Conservation (phyloP, 2,888 invertebrate genomes). For the Volucella inflata region DNA sequence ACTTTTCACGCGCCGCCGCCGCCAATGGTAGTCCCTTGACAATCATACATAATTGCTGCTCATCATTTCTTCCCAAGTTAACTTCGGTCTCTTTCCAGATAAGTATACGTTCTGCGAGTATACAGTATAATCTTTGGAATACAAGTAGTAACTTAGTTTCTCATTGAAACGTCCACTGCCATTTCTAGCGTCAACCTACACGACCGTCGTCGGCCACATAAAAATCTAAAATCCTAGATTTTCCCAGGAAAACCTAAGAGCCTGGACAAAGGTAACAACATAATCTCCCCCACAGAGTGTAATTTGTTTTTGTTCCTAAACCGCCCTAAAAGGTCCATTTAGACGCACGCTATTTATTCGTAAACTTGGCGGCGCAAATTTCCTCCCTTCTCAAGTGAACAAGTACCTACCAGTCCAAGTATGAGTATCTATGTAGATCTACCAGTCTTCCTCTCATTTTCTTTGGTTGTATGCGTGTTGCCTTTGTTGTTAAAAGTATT, state of each 20-base stretch:
- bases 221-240: constrained; percentile 40
- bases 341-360: constrained; percentile 63
- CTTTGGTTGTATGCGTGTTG: constrained; percentile 6
- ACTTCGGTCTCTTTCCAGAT: neutral
- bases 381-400: constrained; percentile 25
- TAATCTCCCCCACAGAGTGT: constrained; percentile 35
- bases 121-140: constrained; percentile 6
- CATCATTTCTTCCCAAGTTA: constrained; percentile 5
- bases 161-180: neutral
- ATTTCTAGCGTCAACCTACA: too few species aligned
- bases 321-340: constrained; percentile 60
- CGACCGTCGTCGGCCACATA: neutral
- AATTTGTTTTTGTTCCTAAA: constrained; percentile 49
- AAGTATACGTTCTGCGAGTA: too few species aligned
- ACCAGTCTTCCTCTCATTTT: neutral
- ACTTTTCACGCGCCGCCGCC: neutral
- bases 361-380: constrained; percentile 32
- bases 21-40: neutral
- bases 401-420: too few species aligned
- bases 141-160: constrained; percentile 12
- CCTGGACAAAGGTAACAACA: constrained; percentile 46
- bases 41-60: neutral
- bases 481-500: constrained; percentile 36
- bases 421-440: constrained; percentile 5
- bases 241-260: constrained; percentile 21